Evolutionary conservation across 1,140 invertebrate genomes (phyloP), one percentile per base, ranked within the genome.

Genomic region (Melitaea cinxia): DNA sequence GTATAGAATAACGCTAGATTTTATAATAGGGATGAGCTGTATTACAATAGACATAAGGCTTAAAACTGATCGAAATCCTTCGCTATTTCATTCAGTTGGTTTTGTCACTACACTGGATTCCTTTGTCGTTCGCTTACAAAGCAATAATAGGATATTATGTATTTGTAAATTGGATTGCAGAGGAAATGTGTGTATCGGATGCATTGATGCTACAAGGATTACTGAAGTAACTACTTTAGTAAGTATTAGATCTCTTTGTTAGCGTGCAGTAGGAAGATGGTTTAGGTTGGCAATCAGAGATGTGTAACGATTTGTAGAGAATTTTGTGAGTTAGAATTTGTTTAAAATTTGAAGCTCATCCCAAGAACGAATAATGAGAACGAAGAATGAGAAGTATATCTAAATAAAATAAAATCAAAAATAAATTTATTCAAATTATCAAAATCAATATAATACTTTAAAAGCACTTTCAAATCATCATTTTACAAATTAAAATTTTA

Each of bases 61-160:
- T n/a, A 33, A 33, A 33, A 12, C n/a, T 2, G 30, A 0, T 33
- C n/a, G n/a, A 33, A 33, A 9, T 33, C n/a, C 30, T 10, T 12
- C n/a, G 10, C 30, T 2, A 12, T 9, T 12, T 10, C 3, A 12
- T 33, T 12, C 12, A 45, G 4, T 7, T 47, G 21, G 19, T 7
- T 19, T 10, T 47, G 21, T 47, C 35, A 30, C 21, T 39, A 12
- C 17, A 52, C 49, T 30, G 30, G 28, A 19, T 54, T 54, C 42
- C 56, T 49, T 59, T 59, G 56, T 59, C 26, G 42, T 49, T 9
- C 52, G 28, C 30, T 45, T 49, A 33, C 56, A 59, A 49, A 59
- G 56, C 56, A 59, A 49, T 59, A 33, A 59, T 59, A 59, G 56
- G 56, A 45, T 49, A 59, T 57, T 57, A 57, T 49, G 26, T 59